These are phyloP conservation scores for Chloropsis hardwickii DNA, from an alignment of 2,113 vertebrate genomes.

Conservation along the genomic window DNA sequence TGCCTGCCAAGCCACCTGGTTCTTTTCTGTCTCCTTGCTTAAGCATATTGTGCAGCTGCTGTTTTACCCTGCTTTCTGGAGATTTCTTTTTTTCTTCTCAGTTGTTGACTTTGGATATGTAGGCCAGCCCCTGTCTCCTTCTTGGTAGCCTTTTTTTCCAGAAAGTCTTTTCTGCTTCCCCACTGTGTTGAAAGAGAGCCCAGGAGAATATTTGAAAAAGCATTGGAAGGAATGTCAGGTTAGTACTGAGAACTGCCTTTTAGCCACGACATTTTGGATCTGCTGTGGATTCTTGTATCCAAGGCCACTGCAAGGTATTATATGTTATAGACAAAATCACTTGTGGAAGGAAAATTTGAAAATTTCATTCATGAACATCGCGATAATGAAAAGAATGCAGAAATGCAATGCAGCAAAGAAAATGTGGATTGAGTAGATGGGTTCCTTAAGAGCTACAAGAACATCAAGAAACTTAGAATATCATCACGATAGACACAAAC, in stretches of 20 bases:
- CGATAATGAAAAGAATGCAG: neutral
- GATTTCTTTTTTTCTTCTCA: neutral
- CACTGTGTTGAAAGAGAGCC: neutral
- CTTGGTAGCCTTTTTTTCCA: neutral
- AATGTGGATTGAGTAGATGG: neutral
- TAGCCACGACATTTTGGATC: neutral
- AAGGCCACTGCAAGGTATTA: neutral
- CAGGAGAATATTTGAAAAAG: neutral
- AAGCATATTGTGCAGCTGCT: neutral
- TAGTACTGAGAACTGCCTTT: neutral
- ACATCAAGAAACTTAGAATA: neutral
- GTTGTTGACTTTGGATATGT: neutral
- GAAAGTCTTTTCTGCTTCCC: neutral
- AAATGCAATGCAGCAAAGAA: neutral
- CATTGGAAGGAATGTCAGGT: neutral
- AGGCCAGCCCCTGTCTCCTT: neutral
- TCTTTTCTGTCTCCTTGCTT: neutral
- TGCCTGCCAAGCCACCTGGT: slow-evolving; percentile 14
- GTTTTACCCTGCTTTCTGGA: neutral
- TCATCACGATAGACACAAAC: neutral
- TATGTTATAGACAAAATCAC: neutral
- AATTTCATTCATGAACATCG: neutral
- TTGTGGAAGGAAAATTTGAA: neutral
- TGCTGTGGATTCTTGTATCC: neutral
- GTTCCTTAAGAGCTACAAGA: neutral